Evolutionary conservation across 2,888 invertebrate genomes (phyloP), one percentile per base, ranked within the genome.

Genomic region (Schizotus pectinicornis): DNA sequence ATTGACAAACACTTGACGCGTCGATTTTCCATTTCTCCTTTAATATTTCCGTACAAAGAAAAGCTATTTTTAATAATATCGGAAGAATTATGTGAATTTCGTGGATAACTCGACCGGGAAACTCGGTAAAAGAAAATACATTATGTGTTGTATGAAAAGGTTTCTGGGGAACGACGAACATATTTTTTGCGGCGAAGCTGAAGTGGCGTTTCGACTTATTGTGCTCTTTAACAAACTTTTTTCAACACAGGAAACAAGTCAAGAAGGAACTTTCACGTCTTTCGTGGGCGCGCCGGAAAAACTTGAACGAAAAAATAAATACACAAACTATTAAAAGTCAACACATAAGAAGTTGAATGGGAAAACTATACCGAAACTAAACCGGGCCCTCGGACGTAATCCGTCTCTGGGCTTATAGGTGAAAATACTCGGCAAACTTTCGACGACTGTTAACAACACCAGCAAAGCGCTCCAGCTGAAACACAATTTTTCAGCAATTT

Each of bases 171-270:
- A 51, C 56, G 51, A 45, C 38, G 49, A 59, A 60, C 65, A 60
- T 47, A 37, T 56, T 63, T 65, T 63, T 63, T 62, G 59, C 60
- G 35, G 52, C 36, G 35, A 41, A 38, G 41, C 61, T 56, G 61
- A 60, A 61, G 59, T 60, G 61, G 57, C 62, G 57, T 49, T 58
- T 49, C 45, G 63, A 64, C 63, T 64, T 65, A 63, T 64, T 64
- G 65, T 65, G 53, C 57, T 55, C 55, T 39, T 56, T 56, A 56
- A 60, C 58, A 56, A 58, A 62, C 56, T 62, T 57, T 61, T 51
- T 52, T 45, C 14, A 31, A 22, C 45, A 49, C 49, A 58, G 54
- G 54, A 54, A 58, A 54, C 49, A 45, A 58, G 43, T 54, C 39
- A 33, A 49, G 49, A 38, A 53, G 38, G 48, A 39, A 53, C 48